These are phyloP conservation scores for Pipra filicauda DNA, from an alignment of 2,113 vertebrate genomes.

Conservation along the genomic window DNA sequence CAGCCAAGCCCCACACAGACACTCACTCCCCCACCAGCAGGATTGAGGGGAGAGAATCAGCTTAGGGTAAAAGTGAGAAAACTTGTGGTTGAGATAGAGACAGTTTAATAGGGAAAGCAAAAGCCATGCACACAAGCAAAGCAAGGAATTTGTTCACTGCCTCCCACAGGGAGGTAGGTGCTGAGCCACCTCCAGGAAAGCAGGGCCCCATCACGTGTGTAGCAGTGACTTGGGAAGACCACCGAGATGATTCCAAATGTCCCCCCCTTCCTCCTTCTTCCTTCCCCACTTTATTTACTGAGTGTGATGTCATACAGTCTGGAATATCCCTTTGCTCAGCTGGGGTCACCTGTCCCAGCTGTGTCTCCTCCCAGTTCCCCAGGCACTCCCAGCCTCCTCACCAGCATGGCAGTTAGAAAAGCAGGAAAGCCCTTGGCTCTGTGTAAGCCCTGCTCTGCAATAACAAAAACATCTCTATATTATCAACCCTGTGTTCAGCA, in stretches of 20 bases:
- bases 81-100: background rate
- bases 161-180: background rate
- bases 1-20: background rate
- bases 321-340: background rate
- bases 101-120: background rate
- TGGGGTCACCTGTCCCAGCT: background rate
- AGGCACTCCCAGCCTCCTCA: background rate
- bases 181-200: background rate
- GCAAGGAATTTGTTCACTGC: background rate
- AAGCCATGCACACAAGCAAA: background rate
- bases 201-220: rapidly evolving
- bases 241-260: background rate
- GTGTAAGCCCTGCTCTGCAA: background rate
- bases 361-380: background rate
- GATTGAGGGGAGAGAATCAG: background rate
- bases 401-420: rapidly evolving
- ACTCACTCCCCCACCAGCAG: background rate
- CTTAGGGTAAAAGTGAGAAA: background rate
- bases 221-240: background rate
- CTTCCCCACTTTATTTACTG: background rate
- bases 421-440: background rate
- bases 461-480: background rate
- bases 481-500: background rate
- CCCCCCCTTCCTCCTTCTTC: background rate
- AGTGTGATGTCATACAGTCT: background rate